These are phyloP conservation scores for Drosophila lacteicornis DNA, from an alignment of 1,140 invertebrate genomes.

Conservation along the genomic window DNA sequence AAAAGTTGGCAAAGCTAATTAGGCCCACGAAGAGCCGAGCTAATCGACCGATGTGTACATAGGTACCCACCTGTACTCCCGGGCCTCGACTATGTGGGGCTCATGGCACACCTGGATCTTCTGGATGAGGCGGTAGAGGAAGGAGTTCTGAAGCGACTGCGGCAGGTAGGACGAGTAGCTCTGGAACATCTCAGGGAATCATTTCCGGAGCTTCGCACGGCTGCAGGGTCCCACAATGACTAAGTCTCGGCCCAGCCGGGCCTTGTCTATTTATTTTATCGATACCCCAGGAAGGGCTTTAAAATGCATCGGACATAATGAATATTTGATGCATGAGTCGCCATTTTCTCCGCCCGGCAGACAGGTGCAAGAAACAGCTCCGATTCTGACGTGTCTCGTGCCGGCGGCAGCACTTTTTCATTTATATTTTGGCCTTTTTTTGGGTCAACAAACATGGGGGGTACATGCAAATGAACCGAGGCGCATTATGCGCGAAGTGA, in stretches of 20 bases:
- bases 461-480: constrained; percentile 35
- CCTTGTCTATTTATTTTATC: constrained; percentile 70
- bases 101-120: constrained; percentile 76
- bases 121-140: constrained; percentile 68
- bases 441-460: constrained; percentile 68
- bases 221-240: constrained; percentile 46
- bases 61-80: constrained; percentile 60
- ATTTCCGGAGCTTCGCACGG: constrained; percentile 44
- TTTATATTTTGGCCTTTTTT: constrained; percentile 44
- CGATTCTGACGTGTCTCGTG: constrained; percentile 71
- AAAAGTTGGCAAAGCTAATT: constrained; percentile 66
- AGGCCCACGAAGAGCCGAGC: constrained; percentile 29
- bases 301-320: constrained; percentile 74
- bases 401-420: constrained; percentile 33
- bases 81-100: constrained; percentile 32
- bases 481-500: constrained; percentile 47
- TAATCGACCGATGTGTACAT: constrained; percentile 27
- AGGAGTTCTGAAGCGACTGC: constrained; percentile 66
- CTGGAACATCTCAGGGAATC: constrained; percentile 63
- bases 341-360: constrained; percentile 22
- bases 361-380: constrained; percentile 37
- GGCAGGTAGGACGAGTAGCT: constrained; percentile 57
- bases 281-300: constrained; percentile 54
- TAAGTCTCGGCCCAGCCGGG: constrained; percentile 25
- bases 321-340: constrained; percentile 74